These are phyloP conservation scores for Montipora cactus DNA, from an alignment of 64 coral and sea anemone genomes.

Conservation along the genomic window DNA sequence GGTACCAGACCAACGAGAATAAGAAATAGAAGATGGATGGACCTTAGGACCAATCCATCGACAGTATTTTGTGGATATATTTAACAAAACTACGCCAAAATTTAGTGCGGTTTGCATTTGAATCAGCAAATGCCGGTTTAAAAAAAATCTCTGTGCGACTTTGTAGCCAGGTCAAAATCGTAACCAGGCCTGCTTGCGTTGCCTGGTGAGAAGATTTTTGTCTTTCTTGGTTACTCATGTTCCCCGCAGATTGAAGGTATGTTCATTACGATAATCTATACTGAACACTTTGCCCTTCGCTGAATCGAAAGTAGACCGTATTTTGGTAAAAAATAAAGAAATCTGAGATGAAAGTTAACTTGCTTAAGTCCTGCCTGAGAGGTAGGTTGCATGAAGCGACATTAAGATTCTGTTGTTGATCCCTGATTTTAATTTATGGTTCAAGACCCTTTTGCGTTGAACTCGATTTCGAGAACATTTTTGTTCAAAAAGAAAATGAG, in stretches of 20 bases:
- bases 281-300: background rate
- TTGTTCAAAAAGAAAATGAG: too few species aligned
- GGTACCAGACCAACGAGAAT: background rate
- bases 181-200: constrained; percentile 69
- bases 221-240: background rate
- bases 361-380: too few species aligned
- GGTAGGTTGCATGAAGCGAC: too few species aligned
- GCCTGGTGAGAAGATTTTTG: constrained; percentile 27
- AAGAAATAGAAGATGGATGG: constrained; percentile 15
- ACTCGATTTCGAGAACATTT: too few species aligned
- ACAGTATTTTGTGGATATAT: constrained; percentile 43
- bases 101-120: constrained; percentile 15
- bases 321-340: background rate
- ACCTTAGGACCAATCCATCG: constrained; percentile 35
- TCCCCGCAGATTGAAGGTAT: constrained; percentile 29
- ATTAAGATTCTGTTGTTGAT: too few species aligned
- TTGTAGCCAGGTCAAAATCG: background rate
- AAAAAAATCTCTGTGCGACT: background rate
- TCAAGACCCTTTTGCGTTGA: too few species aligned
- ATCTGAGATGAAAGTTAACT: background rate
- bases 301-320: background rate
- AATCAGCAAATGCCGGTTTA: background rate
- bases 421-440: too few species aligned
- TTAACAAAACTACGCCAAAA: constrained; percentile 37
- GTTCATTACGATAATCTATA: background rate